phyloP scores from a whole-genome alignment of 92 coral and sea anemone genomes.

The Bergia sp. region DNA sequence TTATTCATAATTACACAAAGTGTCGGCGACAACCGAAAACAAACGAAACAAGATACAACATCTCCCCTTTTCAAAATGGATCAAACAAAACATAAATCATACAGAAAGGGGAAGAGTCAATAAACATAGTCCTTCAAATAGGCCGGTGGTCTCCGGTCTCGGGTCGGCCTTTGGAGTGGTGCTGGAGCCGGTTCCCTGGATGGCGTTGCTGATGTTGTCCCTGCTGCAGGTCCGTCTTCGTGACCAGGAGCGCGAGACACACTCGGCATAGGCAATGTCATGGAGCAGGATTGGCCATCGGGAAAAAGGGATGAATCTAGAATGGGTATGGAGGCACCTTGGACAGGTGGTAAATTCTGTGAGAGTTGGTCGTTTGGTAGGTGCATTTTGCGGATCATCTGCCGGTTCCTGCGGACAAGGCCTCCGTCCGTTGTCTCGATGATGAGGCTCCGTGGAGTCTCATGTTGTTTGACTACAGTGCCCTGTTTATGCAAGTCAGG shows the following conservation, averaged over 20 bases:
- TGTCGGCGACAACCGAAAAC: background rate
- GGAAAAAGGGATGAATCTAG: background rate
- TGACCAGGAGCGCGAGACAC: background rate
- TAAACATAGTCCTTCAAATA: background rate
- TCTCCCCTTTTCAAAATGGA: background rate
- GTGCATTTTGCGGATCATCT: too few species aligned
- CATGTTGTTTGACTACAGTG: too few species aligned
- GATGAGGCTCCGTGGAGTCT: too few species aligned
- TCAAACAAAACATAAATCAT: background rate
- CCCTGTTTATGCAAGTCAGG: too few species aligned
- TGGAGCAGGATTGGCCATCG: background rate
- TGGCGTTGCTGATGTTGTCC: background rate
- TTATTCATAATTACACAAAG: background rate
- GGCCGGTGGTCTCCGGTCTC: background rate
- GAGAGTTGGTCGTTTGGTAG: too few species aligned
- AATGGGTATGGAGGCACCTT: background rate
- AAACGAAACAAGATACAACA: background rate
- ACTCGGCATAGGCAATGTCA: background rate
- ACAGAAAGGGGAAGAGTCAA: background rate
- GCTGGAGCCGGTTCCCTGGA: background rate
- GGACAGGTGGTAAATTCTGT: background rate
- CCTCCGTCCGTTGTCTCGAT: too few species aligned
- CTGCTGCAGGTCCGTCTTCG: background rate
- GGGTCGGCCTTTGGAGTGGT: background rate
- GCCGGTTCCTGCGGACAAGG: too few species aligned